phyloP scores from a whole-genome alignment of 2,113 vertebrate species.

The Patagioenas fasciata region DNA sequence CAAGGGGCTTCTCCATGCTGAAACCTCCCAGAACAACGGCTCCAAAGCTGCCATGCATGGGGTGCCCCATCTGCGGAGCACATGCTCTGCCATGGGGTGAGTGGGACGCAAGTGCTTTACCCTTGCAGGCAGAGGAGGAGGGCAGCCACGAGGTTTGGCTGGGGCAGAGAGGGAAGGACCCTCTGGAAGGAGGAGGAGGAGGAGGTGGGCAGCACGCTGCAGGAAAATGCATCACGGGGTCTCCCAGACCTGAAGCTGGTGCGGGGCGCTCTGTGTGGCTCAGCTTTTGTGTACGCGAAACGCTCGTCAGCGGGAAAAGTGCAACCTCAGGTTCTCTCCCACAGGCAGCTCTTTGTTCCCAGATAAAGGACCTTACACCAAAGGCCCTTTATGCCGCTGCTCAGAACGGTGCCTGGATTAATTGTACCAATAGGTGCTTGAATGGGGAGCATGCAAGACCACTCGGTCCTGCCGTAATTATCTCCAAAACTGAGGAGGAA shows the following conservation, averaged over 20 bases:
- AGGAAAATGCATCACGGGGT: neutral
- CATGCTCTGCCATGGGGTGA: neutral
- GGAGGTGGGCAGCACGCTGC: neutral
- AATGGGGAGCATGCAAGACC: constrained; percentile 34
- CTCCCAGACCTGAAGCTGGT: neutral
- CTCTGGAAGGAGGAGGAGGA: neutral
- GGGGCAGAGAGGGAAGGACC: neutral
- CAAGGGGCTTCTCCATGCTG: neutral
- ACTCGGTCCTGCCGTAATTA: constrained; percentile 27
- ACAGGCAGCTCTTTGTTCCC: constrained; percentile 74
- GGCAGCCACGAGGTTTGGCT: neutral
- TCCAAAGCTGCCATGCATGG: neutral
- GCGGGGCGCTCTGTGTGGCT: constrained; percentile 24
- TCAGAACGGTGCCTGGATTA: constrained; percentile 69
- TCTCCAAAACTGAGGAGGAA: constrained; percentile 19
- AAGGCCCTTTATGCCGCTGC: constrained; percentile 73
- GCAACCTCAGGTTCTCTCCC: constrained; percentile 73
- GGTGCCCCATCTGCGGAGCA: rapidly evolving
- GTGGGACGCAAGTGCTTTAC: rapidly evolving
- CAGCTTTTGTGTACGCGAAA: constrained; percentile 63
- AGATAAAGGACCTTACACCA: constrained; percentile 73
- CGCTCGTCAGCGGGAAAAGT: constrained; percentile 74
- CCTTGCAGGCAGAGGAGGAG: neutral
- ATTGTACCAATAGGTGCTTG: constrained; percentile 74
- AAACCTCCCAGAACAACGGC: neutral